Evolutionary conservation across 2,888 invertebrate species (phyloP).

Genomic region (Heliconius cydno): DNA sequence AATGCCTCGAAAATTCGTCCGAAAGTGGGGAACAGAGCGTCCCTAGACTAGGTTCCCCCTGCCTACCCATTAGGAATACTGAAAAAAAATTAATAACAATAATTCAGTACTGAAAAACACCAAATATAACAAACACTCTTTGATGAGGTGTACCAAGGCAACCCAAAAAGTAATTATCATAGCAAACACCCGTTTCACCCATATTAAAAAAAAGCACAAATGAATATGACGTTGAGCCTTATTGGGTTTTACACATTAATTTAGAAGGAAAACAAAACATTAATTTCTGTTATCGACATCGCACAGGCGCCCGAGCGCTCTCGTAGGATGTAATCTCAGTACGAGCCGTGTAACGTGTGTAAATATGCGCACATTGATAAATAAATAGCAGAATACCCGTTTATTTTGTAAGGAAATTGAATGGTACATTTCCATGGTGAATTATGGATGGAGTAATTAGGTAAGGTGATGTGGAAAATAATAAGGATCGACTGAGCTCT

Average conservation of each 20-base stretch:
- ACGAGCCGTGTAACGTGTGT: slow-evolving; percentile 51
- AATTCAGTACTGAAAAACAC: background rate
- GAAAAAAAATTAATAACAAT: background rate
- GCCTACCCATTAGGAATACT: background rate
- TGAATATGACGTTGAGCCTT: slow-evolving; percentile 57
- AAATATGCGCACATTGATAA: slow-evolving; percentile 44
- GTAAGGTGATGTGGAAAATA: background rate
- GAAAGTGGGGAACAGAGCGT: background rate
- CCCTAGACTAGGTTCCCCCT: background rate
- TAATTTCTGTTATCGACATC: slow-evolving; percentile 65
- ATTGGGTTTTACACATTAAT: slow-evolving; percentile 51
- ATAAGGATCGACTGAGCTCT: background rate
- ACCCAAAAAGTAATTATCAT: slow-evolving; percentile 9
- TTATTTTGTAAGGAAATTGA: slow-evolving; percentile 25
- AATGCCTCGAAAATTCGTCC: background rate
- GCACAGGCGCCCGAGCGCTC: slow-evolving; percentile 54
- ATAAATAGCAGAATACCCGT: slow-evolving; percentile 29
- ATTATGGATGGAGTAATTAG: slow-evolving; percentile 10
- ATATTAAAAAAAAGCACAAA: slow-evolving; percentile 48
- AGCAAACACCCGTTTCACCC: slow-evolving; percentile 13
- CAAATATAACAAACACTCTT: background rate
- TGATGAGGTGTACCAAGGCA: background rate
- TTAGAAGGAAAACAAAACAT: slow-evolving; percentile 57
- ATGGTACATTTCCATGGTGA: slow-evolving; percentile 22
- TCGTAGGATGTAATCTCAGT: slow-evolving; percentile 59